phyloP scores from a whole-genome alignment of 2,113 vertebrate genomes.

The Empidonax traillii region DNA sequence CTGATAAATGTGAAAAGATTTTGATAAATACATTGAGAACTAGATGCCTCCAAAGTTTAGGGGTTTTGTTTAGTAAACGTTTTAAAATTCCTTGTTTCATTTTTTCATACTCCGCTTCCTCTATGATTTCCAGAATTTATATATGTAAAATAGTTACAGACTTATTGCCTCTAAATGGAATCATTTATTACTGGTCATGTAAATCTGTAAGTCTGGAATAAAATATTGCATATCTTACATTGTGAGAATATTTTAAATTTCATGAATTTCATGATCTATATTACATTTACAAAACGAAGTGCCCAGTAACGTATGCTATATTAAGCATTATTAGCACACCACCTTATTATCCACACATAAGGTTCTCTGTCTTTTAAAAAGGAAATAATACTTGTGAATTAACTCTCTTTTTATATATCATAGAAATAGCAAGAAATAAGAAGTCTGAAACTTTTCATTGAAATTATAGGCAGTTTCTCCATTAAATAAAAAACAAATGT shows the following conservation, averaged over 20 bases:
- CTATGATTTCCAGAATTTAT: neutral
- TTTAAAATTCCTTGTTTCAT: neutral
- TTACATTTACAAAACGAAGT: neutral
- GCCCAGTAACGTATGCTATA: neutral
- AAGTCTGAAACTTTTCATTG: neutral
- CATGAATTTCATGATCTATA: neutral
- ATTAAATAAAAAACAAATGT: neutral
- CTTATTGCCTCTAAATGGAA: neutral
- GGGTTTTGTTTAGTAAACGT: neutral
- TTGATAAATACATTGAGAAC: neutral
- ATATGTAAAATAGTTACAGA: neutral
- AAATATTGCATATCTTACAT: neutral
- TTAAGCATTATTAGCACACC: neutral
- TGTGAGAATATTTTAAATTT: neutral
- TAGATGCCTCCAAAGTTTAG: neutral
- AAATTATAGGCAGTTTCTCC: conserved; percentile 26
- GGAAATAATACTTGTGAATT: neutral
- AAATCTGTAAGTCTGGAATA: neutral
- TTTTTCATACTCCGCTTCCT: neutral
- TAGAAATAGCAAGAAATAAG: neutral
- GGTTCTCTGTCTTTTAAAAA: neutral
- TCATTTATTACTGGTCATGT: neutral
- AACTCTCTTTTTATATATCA: neutral
- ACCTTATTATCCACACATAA: neutral
- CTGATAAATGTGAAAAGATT: neutral